Conservation (phyloP, 2,888 invertebrate genomes). For the Sussaba pulchella region DNA sequence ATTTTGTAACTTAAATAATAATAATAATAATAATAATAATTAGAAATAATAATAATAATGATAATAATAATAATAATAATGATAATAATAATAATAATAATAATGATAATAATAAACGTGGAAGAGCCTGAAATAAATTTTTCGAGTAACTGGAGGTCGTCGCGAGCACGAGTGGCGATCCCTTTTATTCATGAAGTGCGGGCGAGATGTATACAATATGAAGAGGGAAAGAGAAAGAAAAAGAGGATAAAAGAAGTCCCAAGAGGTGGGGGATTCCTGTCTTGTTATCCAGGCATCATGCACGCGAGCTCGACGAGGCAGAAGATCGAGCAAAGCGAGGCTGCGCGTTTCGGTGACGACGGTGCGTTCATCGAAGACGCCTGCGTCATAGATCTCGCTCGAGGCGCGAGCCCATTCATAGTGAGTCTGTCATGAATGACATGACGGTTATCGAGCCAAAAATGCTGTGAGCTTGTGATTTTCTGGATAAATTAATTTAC, state of each 20-base stretch:
- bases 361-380: slow-evolving; percentile 70
- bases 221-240: slow-evolving; percentile 35
- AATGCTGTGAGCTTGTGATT: slow-evolving; percentile 3
- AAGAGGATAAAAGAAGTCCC: slow-evolving; percentile 44
- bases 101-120: too few species aligned
- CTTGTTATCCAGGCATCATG: slow-evolving; percentile 43
- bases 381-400: slow-evolving; percentile 60
- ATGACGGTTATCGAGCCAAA: neutral
- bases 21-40: too few species aligned
- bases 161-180: slow-evolving; percentile 44
- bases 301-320: slow-evolving; percentile 47
- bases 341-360: slow-evolving; percentile 70
- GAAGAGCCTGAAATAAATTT: slow-evolving; percentile 42
- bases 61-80: too few species aligned
- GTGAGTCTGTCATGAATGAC: neutral
- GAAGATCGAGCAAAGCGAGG: slow-evolving; percentile 55
- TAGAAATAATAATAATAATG: too few species aligned
- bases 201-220: slow-evolving; percentile 27
- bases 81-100: too few species aligned
- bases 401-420: neutral
- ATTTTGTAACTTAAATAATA: slow-evolving; percentile 2
- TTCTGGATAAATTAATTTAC: neutral
- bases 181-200: slow-evolving; percentile 36
- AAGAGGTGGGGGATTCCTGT: slow-evolving; percentile 53
- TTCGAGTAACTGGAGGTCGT: slow-evolving; percentile 19